Conservation (phyloP, 2,797 vertebrate species). For the Peromyscus aztecus region DNA sequence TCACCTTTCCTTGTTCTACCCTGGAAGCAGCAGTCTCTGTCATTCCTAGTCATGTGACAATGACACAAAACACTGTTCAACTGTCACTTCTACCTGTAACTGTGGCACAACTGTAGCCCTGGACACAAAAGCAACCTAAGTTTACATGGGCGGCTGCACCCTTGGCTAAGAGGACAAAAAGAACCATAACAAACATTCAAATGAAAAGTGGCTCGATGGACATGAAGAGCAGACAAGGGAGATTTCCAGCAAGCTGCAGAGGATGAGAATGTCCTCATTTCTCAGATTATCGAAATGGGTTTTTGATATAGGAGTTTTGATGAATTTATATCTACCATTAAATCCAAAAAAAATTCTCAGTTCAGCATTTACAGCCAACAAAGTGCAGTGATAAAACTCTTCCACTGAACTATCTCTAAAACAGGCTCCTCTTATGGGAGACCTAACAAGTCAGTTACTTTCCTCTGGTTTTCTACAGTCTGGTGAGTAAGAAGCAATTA, state of each 20-base stretch:
- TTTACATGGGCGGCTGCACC: conserved; percentile 52
- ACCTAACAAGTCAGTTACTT: neutral
- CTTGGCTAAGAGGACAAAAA: conserved; percentile 63
- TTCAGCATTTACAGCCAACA: conserved; percentile 47
- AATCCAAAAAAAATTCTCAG: neutral
- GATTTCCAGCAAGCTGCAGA: neutral
- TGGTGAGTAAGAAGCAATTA: neutral
- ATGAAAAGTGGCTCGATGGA: conserved; percentile 1
- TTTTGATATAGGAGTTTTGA: conserved; percentile 25
- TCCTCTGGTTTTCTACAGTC: neutral
- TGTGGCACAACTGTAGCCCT: conserved; percentile 23
- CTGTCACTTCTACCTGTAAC: conserved; percentile 26
- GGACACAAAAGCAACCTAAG: conserved; percentile 31
- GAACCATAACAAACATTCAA: conserved; percentile 27
- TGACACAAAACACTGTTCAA: neutral
- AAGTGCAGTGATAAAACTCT: neutral
- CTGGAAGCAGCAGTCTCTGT: neutral
- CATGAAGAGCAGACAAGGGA: neutral
- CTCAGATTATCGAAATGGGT: conserved; percentile 44
- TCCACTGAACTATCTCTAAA: conserved; percentile 25
- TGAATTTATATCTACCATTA: conserved; percentile 46
- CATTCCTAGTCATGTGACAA: neutral
- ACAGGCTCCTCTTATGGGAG: neutral
- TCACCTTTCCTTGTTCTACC: neutral
- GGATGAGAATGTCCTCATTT: conserved; percentile 13